phyloP scores from a whole-genome alignment of 1,140 invertebrate genomes.

The Xylocopa sonorina region DNA sequence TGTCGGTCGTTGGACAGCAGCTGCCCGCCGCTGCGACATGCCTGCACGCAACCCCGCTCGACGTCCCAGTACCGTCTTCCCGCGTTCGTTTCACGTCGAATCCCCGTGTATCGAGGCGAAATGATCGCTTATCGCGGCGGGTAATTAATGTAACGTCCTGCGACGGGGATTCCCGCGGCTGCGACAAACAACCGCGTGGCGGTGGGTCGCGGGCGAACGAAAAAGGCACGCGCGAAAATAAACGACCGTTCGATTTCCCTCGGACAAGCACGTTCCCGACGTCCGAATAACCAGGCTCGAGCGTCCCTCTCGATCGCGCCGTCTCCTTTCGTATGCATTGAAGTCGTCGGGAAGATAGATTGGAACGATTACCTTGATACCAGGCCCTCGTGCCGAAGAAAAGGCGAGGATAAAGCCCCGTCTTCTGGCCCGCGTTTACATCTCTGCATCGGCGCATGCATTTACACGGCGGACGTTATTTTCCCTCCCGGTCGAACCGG shows the following conservation, averaged over 20 bases:
- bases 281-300: neutral
- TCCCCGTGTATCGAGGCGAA: neutral
- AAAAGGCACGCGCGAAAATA: neutral
- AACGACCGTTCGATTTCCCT: neutral
- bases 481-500: neutral
- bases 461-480: constrained; percentile 24
- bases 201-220: neutral
- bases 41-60: constrained; percentile 27
- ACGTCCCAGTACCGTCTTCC: constrained; percentile 18
- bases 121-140: constrained; percentile 16
- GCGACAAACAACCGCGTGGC: neutral
- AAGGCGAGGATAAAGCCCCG: neutral
- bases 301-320: neutral
- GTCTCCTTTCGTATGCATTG: constrained; percentile 19
- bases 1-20: constrained; percentile 44
- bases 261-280: too few relatives aligned
- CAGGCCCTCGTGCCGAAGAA: neutral
- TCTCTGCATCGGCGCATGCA: constrained; percentile 1
- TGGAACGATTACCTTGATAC: constrained; percentile 9
- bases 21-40: constrained; percentile 26
- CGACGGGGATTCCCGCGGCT: neutral
- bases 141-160: constrained; percentile 26
- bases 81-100: neutral
- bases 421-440: neutral
- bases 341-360: constrained; percentile 20